phyloP scores from a whole-genome alignment of 2,797 vertebrate species.

The Intellagama lesueurii region DNA sequence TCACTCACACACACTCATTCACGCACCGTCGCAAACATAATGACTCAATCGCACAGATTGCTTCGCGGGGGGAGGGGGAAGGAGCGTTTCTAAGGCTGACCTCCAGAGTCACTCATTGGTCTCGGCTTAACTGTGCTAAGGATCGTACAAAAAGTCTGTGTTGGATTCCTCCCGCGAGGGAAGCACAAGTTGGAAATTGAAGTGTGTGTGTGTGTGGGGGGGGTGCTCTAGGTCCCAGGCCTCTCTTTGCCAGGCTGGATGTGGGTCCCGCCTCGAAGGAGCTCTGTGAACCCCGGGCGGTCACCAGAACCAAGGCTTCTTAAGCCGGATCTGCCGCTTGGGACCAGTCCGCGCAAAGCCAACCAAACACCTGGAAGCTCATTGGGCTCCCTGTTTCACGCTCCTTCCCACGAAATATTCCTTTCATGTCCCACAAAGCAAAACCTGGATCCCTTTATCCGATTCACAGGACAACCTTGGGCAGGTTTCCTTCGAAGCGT shows the following conservation, averaged over 20 bases:
- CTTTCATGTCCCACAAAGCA: not conserved
- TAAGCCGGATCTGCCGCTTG: too few species aligned
- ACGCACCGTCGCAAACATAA: not conserved
- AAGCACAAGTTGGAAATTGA: not conserved
- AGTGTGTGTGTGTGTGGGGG: too few species aligned
- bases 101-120: not conserved
- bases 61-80: too few species aligned
- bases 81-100: not conserved
- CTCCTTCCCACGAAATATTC: too few species aligned
- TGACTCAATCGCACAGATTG: not conserved
- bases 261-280: not conserved
- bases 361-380: not conserved
- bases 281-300: not conserved
- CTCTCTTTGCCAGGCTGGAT: too few species aligned
- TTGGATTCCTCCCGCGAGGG: not conserved
- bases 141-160: not conserved
- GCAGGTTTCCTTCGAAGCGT: not conserved
- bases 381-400: too few species aligned
- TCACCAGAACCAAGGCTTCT: too few species aligned
- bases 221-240: too few species aligned
- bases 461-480: not conserved
- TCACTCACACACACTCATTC: too few species aligned
- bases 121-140: not conserved
- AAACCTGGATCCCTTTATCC: not conserved
- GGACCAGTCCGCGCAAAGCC: not conserved